Evolutionary conservation across 2,797 vertebrate species (phyloP), one percentile per base, ranked within the genome.

Genomic region (Danio tinwini): DNA sequence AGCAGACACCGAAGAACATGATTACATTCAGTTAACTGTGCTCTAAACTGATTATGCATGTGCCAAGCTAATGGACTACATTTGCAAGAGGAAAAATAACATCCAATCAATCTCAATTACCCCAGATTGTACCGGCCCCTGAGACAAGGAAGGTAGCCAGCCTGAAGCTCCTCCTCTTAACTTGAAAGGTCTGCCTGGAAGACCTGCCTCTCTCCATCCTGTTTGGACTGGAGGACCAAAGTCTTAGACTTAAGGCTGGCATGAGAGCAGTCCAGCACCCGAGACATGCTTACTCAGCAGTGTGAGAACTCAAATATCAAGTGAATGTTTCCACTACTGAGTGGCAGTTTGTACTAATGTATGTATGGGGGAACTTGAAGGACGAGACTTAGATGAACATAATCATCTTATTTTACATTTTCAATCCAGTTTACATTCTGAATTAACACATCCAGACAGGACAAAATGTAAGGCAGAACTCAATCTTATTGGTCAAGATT

Each of bases 11-110:
- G 93, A 96, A 96, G 97, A 99, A 98, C 97, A 97, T 96, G 97
- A 99, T 99, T 98, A 98, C 96, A 98, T 95, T 96, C 96, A 95
- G 96, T 98, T 99, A 99, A 98, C 97, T 98, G 96, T 94, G 95
- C 96, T 96, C 97, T 98, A 99, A 99, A 97, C 97, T 98, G 96
- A 99, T 99, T 98, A 99, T 97, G 96, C 96, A 98, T 98, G 97
- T 98, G 97, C 97, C 96, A 97, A 96, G 95, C 96, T 97, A 99
- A 99, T 98, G 97, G 97, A 98, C 98, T 97, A 97, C 96, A 98
- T 98, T 98, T 98, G 96, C 97, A 96, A 97, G 96, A 97, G 96
- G 96, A 97, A 98, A 98, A 98, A 98, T 97, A 98, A 98, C 96
- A 97, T 97, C 95, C 96, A 98, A 97, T 99, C 97, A 97, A 98